A percentile compares a stretch with the other conserved stretches of the same genome.
Conservation (phyloP, 1,140 invertebrate genomes). For the Dinoponera quadriceps region DNA sequence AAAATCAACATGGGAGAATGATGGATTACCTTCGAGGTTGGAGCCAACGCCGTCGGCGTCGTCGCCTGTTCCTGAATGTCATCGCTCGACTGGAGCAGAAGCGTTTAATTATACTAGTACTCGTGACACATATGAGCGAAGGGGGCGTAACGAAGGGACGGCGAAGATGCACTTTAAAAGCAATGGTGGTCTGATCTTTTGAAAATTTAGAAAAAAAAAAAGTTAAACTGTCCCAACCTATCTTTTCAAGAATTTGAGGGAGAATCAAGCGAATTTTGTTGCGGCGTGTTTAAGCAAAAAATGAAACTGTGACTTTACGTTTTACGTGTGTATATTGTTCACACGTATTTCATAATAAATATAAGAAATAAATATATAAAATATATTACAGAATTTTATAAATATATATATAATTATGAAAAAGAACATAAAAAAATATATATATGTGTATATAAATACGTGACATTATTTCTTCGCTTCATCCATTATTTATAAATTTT, state of each 20-base stretch:
- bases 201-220: slow-evolving; percentile 1
- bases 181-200: too few relatives aligned
- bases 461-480: not conserved
- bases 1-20: slow-evolving; percentile 1
- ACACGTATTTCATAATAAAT: too few relatives aligned
- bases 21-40: slow-evolving; percentile 77
- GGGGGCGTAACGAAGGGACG: slow-evolving; percentile 1
- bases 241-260: too few relatives aligned
- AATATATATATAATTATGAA: too few relatives aligned
- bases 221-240: not conserved
- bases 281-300: too few relatives aligned
- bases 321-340: too few relatives aligned
- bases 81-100: slow-evolving; percentile 77
- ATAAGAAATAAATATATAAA: too few relatives aligned
- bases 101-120: slow-evolving; percentile 55
- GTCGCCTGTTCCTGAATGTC: slow-evolving; percentile 79
- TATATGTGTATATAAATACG: too few relatives aligned
- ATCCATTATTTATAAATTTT: not conserved
- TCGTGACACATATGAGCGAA: not conserved
- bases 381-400: too few relatives aligned
- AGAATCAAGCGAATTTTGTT: too few relatives aligned
- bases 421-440: too few relatives aligned
- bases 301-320: too few relatives aligned
- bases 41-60: slow-evolving; percentile 79
- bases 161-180: not conserved